These are phyloP conservation scores for Eubasilissa splendida DNA, from an alignment of 2,888 invertebrate genomes.

Conservation along the genomic window DNA sequence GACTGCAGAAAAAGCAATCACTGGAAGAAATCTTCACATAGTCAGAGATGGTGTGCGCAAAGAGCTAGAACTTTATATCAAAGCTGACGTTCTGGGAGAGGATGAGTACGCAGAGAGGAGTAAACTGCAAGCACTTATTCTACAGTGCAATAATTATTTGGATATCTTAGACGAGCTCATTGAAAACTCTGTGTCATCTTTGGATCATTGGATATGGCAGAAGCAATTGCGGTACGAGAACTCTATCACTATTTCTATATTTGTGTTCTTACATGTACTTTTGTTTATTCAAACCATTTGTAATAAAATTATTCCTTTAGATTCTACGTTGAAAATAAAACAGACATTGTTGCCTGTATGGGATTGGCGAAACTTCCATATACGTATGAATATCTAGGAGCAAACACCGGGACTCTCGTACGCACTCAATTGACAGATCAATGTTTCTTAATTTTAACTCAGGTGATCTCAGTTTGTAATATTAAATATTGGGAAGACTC, in stretches of 20 bases:
- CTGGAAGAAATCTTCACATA: conserved; percentile 75
- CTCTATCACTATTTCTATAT: background rate
- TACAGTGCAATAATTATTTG: conserved; percentile 95
- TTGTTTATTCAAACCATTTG: too few species aligned
- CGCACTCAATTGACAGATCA: conserved; percentile 97
- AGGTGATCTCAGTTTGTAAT: conserved; percentile 70
- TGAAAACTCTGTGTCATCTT: conserved; percentile 76
- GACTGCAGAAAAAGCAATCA: conserved; percentile 86
- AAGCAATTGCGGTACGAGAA: conserved; percentile 74
- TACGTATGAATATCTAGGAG: conserved; percentile 98
- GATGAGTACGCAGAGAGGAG: conserved; percentile 78
- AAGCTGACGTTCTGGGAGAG: conserved; percentile 68
- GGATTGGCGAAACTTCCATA: conserved; percentile 95
- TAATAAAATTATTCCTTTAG: conserved; percentile 65
- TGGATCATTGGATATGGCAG: conserved; percentile 94
- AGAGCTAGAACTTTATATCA: conserved; percentile 70
- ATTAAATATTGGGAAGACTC: too few species aligned
- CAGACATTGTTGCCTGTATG: conserved; percentile 85
- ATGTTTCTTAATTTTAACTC: conserved; percentile 97
- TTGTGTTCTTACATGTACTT: background rate
- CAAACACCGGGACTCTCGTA: conserved; percentile 93
- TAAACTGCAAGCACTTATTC: conserved; percentile 92
- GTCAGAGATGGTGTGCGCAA: conserved; percentile 70
- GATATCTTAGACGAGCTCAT: conserved; percentile 86
- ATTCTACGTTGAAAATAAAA: conserved; percentile 77